Conservation (phyloP, 2,888 invertebrate species). For the Taenaris catops region DNA sequence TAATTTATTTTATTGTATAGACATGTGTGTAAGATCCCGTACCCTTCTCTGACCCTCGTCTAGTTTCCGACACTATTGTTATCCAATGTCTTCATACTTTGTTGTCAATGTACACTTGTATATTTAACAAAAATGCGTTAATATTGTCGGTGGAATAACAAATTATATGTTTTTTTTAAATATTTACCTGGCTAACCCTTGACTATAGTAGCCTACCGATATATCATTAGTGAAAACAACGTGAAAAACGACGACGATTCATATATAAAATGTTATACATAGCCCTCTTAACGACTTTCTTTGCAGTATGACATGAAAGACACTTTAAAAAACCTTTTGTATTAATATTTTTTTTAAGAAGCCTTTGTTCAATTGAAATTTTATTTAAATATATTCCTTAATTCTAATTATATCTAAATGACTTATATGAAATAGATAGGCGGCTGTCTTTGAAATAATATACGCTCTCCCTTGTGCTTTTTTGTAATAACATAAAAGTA, state of each 20-base stretch:
- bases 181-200: too few species aligned
- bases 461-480: slow-evolving; percentile 8
- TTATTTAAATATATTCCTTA: not conserved
- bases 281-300: too few species aligned
- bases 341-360: too few species aligned
- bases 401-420: slow-evolving; percentile 2
- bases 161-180: not conserved
- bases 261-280: too few species aligned
- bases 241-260: too few species aligned
- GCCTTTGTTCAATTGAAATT: not conserved
- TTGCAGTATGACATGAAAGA: too few species aligned
- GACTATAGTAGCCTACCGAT: too few species aligned
- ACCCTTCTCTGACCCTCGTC: slow-evolving; percentile 65
- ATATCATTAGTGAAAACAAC: too few species aligned
- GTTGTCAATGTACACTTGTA: slow-evolving; percentile 42
- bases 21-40: slow-evolving; percentile 58
- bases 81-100: slow-evolving; percentile 65
- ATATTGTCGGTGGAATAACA: not conserved
- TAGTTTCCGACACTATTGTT: slow-evolving; percentile 48
- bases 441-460: slow-evolving; percentile 5
- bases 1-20: slow-evolving; percentile 49
- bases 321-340: too few species aligned
- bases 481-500: slow-evolving; percentile 12
- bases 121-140: slow-evolving; percentile 30
- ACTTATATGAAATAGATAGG: slow-evolving; percentile 3